Evolutionary conservation across 2,797 vertebrate species (phyloP).

Genomic region (Coregonus ussuriensis): DNA sequence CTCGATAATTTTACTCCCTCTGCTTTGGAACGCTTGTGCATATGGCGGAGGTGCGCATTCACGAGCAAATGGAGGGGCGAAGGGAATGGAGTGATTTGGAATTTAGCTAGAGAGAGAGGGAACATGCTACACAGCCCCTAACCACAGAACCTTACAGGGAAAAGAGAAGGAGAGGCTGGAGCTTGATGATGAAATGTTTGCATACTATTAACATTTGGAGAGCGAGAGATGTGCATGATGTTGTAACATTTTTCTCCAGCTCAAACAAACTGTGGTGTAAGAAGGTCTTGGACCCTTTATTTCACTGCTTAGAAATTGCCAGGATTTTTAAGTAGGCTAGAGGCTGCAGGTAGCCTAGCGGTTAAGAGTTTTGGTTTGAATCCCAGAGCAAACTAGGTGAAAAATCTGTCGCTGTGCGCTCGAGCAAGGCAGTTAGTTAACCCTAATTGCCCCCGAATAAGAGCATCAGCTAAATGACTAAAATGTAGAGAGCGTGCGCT

Average conservation of each 20-base stretch:
- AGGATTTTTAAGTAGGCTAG: not conserved
- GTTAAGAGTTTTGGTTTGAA: no score
- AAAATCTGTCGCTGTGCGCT: no score
- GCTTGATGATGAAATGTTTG: constrained; percentile 23
- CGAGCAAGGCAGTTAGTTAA: no score
- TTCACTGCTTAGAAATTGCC: not conserved
- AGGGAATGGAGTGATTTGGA: constrained; percentile 33
- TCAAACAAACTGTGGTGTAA: not conserved
- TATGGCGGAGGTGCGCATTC: no score
- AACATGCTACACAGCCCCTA: constrained; percentile 58
- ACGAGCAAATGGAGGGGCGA: no score
- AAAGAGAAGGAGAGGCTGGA: constrained; percentile 48
- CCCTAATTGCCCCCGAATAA: no score
- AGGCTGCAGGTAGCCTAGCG: not conserved
- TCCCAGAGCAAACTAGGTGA: no score
- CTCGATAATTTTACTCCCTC: no score
- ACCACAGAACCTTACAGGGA: constrained; percentile 35
- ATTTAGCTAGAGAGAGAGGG: constrained; percentile 21
- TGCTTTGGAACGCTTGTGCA: no score
- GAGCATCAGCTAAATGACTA: no score
- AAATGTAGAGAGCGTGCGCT: no score
- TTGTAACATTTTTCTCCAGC: not conserved
- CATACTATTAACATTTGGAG: constrained; percentile 25
- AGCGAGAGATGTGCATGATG: not conserved
- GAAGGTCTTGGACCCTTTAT: not conserved